These are phyloP conservation scores for Oreohelix idahoensis DNA, from an alignment of 1,140 invertebrate genomes.

Conservation along the genomic window DNA sequence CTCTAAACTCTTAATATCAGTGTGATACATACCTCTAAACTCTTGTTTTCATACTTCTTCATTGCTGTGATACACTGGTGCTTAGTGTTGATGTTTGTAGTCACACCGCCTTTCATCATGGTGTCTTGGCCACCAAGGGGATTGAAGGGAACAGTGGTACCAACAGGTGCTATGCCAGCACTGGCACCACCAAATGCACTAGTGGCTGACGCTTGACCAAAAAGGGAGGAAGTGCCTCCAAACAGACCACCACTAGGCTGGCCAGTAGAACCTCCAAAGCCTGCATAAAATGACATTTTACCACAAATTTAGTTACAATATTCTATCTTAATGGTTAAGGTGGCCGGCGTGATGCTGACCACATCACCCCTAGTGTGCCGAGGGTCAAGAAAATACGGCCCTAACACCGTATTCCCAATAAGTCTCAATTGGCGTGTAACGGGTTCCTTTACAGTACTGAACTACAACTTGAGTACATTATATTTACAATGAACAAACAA, in stretches of 20 bases:
- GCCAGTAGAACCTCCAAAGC: constrained; percentile 54
- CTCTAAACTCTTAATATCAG: too few species aligned
- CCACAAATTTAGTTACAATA: too few species aligned
- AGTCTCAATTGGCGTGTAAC: too few species aligned
- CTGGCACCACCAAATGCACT: constrained; percentile 48
- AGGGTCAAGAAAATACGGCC: too few species aligned
- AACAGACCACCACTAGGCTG: constrained; percentile 45
- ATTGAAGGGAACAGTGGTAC: constrained; percentile 81
- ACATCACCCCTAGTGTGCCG: too few species aligned
- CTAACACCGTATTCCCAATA: too few species aligned
- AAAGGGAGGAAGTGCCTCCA: constrained; percentile 23
- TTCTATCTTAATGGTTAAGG: too few species aligned
- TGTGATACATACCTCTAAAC: constrained; percentile 81
- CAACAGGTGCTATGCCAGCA: constrained; percentile 39
- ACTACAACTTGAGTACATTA: too few species aligned
- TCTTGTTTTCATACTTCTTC: constrained; percentile 97
- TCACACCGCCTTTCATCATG: constrained; percentile 86
- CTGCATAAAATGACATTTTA: constrained; percentile 33
- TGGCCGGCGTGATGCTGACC: too few species aligned
- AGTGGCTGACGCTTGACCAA: constrained; percentile 34
- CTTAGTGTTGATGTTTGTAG: constrained; percentile 87
- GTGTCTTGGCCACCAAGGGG: constrained; percentile 90
- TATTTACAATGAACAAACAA: too few species aligned
- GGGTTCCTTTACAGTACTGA: too few species aligned
- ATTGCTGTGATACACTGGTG: constrained; percentile 97